Percentiles rank a stretch among this genome's conserved stretches.
Evolutionary conservation across 1,140 invertebrate genomes (phyloP).

Genomic region (Mamestra configurata): DNA sequence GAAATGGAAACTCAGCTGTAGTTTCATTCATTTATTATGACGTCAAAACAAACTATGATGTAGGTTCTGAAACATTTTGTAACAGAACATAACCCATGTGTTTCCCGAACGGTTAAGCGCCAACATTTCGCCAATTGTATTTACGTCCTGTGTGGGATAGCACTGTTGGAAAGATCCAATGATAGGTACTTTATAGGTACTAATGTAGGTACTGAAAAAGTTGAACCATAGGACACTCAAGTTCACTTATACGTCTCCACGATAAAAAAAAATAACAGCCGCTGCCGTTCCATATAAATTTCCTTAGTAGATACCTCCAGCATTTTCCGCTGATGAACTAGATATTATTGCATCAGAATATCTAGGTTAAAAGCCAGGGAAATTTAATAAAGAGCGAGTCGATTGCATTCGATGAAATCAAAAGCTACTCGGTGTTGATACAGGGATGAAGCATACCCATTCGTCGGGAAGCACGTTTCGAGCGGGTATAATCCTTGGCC

Average conservation of each 20-base stretch:
- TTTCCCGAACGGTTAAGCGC: too few relatives aligned
- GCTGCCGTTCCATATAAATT: neutral
- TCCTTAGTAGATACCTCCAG: neutral
- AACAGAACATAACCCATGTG: too few relatives aligned
- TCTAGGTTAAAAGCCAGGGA: slow-evolving; percentile 50
- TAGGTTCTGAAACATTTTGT: neutral
- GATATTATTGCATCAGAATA: slow-evolving; percentile 44
- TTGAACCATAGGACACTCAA: too few relatives aligned
- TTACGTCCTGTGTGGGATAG: too few relatives aligned
- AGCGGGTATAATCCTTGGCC: slow-evolving; percentile 60
- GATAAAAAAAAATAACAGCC: neutral
- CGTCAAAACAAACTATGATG: neutral
- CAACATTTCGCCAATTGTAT: too few relatives aligned
- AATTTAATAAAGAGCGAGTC: slow-evolving; percentile 45
- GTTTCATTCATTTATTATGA: slow-evolving; percentile 26
- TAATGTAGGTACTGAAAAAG: too few relatives aligned
- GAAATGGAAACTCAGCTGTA: slow-evolving; percentile 41
- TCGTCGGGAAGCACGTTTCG: slow-evolving; percentile 55
- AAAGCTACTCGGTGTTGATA: slow-evolving; percentile 49
- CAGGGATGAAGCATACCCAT: slow-evolving; percentile 54
- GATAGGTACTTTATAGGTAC: too few relatives aligned
- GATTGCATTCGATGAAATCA: slow-evolving; percentile 55
- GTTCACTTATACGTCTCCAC: too few relatives aligned
- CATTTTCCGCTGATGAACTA: slow-evolving; percentile 36
- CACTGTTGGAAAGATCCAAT: too few relatives aligned